These are phyloP conservation scores for Riparia riparia DNA, from an alignment of 2,113 vertebrate species.

Conservation along the genomic window DNA sequence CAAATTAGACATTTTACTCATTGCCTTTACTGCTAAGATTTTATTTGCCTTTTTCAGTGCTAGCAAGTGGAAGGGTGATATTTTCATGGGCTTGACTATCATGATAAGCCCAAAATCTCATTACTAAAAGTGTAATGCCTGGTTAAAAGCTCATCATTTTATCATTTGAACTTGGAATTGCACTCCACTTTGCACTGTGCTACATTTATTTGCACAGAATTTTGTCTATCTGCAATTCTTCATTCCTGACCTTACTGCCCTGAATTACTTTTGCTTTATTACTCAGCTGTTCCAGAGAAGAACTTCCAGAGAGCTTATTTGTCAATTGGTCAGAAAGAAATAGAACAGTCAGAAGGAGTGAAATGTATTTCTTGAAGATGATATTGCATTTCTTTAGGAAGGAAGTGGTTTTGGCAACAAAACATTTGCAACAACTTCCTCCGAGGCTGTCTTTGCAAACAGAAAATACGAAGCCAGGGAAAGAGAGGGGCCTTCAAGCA, in stretches of 20 bases:
- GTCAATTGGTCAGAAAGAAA: not conserved
- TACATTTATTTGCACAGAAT: not conserved
- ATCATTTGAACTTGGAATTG: not conserved
- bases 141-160: not conserved
- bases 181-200: not conserved
- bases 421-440: not conserved
- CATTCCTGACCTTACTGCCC: not conserved
- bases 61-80: not conserved
- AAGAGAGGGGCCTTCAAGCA: not conserved
- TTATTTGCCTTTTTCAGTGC: not conserved
- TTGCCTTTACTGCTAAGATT: not conserved
- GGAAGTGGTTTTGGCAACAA: not conserved
- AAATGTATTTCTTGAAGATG: not conserved
- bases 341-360: not conserved
- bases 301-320: not conserved
- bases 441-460: not conserved
- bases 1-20: not conserved
- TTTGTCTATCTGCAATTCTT: not conserved
- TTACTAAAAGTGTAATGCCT: not conserved
- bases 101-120: not conserved
- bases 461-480: not conserved
- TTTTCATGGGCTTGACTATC: not conserved
- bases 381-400: not conserved
- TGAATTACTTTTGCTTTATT: slow-evolving; percentile 5
- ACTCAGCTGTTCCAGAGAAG: not conserved